phyloP scores from a whole-genome alignment of 2,113 vertebrate species.

The Fregata magnificens region DNA sequence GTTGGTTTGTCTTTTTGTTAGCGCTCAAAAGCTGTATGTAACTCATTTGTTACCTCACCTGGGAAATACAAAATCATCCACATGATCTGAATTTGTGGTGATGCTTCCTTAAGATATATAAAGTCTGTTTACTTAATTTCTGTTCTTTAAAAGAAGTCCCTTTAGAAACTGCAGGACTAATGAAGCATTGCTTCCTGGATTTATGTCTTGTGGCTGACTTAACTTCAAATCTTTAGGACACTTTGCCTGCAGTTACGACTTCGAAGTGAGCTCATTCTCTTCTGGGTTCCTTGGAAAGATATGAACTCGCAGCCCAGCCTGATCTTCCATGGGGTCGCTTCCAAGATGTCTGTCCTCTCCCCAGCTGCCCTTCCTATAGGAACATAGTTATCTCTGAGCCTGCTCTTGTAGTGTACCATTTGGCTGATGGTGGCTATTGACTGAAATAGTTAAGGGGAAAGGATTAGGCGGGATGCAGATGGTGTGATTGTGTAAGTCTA shows the following conservation, averaged over 20 bases:
- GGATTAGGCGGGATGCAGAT: constrained; percentile 32
- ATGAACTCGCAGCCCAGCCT: background rate
- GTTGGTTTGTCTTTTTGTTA: background rate
- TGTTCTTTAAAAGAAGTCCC: background rate
- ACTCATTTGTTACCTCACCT: background rate
- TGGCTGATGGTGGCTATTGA: background rate
- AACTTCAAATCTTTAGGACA: background rate
- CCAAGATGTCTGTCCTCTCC: background rate
- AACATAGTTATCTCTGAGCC: background rate
- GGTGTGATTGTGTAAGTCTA: constrained; percentile 48
- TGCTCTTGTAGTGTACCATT: background rate
- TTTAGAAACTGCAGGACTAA: background rate
- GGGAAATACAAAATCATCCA: background rate
- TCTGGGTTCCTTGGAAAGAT: background rate
- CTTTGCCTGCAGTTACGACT: background rate
- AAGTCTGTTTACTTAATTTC: background rate
- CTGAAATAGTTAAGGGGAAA: background rate
- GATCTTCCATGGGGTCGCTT: background rate
- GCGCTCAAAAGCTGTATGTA: background rate
- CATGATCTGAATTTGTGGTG: background rate
- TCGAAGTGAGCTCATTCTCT: background rate
- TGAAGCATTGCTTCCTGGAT: constrained; percentile 1
- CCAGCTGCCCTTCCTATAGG: background rate
- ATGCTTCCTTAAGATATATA: background rate
- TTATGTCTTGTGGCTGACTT: background rate